Evolutionary conservation across 2,888 invertebrate genomes (phyloP).

Genomic region (Pseudanteris insignis): DNA sequence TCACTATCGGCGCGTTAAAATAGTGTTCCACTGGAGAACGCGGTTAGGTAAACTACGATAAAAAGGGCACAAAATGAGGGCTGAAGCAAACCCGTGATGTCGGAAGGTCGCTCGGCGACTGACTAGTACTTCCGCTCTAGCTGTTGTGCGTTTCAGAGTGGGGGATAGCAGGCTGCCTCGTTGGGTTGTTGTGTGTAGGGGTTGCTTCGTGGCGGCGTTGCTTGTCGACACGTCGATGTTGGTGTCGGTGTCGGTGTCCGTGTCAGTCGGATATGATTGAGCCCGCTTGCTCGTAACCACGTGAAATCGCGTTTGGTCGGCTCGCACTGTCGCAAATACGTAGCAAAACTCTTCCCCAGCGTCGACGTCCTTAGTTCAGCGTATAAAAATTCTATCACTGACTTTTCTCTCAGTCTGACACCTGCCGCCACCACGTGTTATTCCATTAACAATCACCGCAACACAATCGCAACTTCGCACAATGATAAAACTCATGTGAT

Average conservation of each 20-base stretch:
- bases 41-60: constrained; percentile 48
- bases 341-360: too few relatives aligned
- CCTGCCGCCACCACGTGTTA: constrained; percentile 21
- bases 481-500: too few relatives aligned
- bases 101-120: constrained; percentile 67
- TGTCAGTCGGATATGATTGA: constrained; percentile 46
- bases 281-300: constrained; percentile 51
- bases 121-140: constrained; percentile 66
- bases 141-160: constrained; percentile 67
- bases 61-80: constrained; percentile 59
- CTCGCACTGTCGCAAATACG: too few relatives aligned
- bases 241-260: constrained; percentile 45
- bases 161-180: constrained; percentile 65
- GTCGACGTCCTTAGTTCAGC: too few relatives aligned
- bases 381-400: too few relatives aligned
- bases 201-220: constrained; percentile 58
- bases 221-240: constrained; percentile 52
- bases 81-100: constrained; percentile 65
- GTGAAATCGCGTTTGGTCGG: constrained; percentile 51
- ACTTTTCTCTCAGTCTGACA: neutral
- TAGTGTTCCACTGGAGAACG: too few relatives aligned
- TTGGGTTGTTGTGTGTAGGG: constrained; percentile 66
- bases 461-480: constrained; percentile 12
- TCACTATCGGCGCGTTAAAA: constrained; percentile 15
- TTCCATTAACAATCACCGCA: constrained; percentile 11